Base-by-base conservation (phyloP, 2,113 vertebrate genomes). In the Oncorhynchus nerka region DNA sequence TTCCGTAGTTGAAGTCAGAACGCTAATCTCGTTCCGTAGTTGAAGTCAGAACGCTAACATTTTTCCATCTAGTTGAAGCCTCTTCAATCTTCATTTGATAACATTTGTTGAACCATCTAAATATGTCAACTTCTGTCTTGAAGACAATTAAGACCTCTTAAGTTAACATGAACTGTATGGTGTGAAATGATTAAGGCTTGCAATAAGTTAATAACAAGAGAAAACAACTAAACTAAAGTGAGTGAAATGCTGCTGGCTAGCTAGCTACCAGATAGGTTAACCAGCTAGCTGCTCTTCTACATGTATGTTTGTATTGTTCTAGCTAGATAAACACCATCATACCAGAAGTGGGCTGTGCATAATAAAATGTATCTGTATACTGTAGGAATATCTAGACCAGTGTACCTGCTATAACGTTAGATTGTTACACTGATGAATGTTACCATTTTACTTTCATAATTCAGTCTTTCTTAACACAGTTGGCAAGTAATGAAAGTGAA, bases 1-100 rank as follows among this genome's bases (percentile, higher is more conserved):
- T 34, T 68, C 65, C 65, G 65, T 68, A 68, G 65, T 68, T 68
- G 65, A 30, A 68, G 65, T 68, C 65, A 67, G 28, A 28, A 28
- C 28, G 28, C 28, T 28, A 28, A 28, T 28, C 28, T 28, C 28
- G 3, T 28, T 68, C 66, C 66, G 66, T 68, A 39, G 30, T 20
- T 5, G 30, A 67, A 32, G 16, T 32, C 65, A 67, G 65, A 32
- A 0, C 28, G 4, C 65, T 6, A 20, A 22, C 34, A 28, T 28
- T 16, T 30, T 32, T 68, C 66, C 66, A 30, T 68, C n/a, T 67
- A 67, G 65, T 67, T 67, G 65, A n/a, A n/a, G n/a, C n/a, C n/a
- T n/a, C n/a, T n/a, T n/a, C n/a, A n/a, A n/a, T n/a, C n/a, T n/a
- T n/a, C n/a, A n/a, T n/a, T n/a, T n/a, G n/a, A n/a, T n/a, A n/a